These are phyloP conservation scores for Cebidichthys violaceus DNA, from an alignment of 2,113 vertebrate genomes.

Conservation along the genomic window DNA sequence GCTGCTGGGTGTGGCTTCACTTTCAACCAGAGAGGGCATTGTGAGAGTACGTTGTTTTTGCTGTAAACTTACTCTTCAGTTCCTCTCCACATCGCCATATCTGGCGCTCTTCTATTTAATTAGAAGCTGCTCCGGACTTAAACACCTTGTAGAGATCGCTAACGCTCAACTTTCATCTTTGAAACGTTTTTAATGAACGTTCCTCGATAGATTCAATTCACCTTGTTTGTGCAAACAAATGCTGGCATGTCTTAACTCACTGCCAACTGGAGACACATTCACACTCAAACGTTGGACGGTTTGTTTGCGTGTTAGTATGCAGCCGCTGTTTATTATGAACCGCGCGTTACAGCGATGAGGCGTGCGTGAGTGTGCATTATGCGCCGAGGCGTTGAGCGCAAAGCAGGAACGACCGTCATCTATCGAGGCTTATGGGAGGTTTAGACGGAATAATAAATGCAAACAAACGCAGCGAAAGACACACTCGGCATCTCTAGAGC, in stretches of 20 bases:
- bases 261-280: not conserved
- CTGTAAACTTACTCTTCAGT: not conserved
- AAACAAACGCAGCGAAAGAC: conserved; percentile 28
- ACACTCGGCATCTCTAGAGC: conserved; percentile 12
- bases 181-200: not conserved
- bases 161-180: not conserved
- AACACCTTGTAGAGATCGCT: not conserved
- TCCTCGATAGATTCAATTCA: not conserved
- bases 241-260: not conserved
- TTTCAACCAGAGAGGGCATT: not conserved
- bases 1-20: not conserved
- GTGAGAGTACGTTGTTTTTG: not conserved
- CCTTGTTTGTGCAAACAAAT: not conserved
- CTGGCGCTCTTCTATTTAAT: not conserved
- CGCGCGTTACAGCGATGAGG: conserved; percentile 2
- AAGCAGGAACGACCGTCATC: conserved; percentile 63
- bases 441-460: conserved; percentile 65
- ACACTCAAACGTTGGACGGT: not conserved
- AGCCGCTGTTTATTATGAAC: conserved; percentile 9
- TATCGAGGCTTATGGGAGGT: conserved; percentile 64
- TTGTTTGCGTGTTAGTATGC: not conserved
- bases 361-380: not conserved
- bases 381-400: conserved; percentile 33
- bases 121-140: not conserved
- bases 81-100: not conserved